A percentile compares a stretch with the other conserved stretches of the same genome.
These are phyloP conservation scores for Epistrophella euchroma DNA, from an alignment of 2,888 invertebrate genomes.

Conservation along the genomic window DNA sequence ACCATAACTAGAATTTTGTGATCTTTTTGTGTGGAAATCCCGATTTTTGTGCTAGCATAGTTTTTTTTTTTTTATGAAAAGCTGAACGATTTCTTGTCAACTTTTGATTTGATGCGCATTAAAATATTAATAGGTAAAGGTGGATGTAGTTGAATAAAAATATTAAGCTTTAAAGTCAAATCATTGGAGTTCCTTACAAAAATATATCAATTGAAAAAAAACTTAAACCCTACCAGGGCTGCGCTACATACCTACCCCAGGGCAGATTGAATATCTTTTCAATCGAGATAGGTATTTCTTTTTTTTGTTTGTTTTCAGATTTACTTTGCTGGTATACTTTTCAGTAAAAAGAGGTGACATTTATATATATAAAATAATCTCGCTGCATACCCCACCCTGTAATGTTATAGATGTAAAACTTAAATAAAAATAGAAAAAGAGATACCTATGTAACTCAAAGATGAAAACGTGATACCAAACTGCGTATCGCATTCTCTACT, in stretches of 20 bases:
- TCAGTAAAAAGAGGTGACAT: background rate
- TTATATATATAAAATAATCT: background rate
- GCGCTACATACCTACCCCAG: background rate
- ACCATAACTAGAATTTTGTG: too few relatives aligned
- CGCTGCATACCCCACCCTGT: background rate
- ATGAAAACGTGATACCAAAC: constrained; percentile 53
- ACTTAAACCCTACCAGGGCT: background rate
- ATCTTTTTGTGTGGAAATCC: too few relatives aligned
- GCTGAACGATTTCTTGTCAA: too few relatives aligned
- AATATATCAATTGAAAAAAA: background rate
- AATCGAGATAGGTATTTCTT: background rate
- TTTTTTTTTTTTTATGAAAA: too few relatives aligned
- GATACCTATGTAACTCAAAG: background rate
- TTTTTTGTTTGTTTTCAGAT: background rate
- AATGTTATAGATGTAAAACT: background rate
- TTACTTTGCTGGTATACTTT: background rate
- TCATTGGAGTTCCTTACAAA: background rate
- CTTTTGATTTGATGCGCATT: too few relatives aligned
- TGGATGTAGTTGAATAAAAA: too few relatives aligned
- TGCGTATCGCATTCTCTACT: constrained; percentile 52
- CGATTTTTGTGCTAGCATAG: too few relatives aligned
- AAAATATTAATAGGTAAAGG: too few relatives aligned
- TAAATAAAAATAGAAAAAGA: background rate
- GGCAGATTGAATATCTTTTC: background rate
- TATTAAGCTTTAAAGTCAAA: too few relatives aligned